Percentiles rank a stretch among this genome's conserved stretches.
phyloP scores from a whole-genome alignment of 1,140 invertebrate species.

The Bombus affinis region DNA sequence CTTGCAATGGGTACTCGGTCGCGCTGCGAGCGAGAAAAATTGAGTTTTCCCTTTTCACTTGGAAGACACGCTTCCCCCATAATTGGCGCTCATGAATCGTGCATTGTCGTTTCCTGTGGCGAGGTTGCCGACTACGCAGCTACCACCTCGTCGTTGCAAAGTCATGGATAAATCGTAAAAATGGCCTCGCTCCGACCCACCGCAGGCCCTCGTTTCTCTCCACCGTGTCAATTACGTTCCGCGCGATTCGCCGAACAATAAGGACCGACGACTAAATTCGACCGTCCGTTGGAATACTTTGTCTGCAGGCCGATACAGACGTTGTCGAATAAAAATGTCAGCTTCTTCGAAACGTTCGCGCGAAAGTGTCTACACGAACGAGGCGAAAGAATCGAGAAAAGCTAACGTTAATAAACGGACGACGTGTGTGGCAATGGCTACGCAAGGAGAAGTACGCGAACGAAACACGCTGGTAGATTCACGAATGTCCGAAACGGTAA shows the following conservation, averaged over 20 bases:
- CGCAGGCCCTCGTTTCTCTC: background rate
- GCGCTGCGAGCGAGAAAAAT: conserved; percentile 63
- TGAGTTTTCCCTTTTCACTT: conserved; percentile 49
- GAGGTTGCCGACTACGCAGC: conserved; percentile 12
- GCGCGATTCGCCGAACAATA: background rate
- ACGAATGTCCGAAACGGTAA: conserved; percentile 32
- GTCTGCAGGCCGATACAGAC: background rate
- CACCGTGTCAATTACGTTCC: conserved; percentile 13
- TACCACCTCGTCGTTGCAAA: background rate
- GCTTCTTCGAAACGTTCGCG: background rate
- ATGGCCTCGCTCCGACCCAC: background rate
- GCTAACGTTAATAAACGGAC: conserved; percentile 24
- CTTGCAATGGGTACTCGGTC: background rate
- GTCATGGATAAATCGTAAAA: conserved; percentile 42
- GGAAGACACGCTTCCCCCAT: conserved; percentile 59
- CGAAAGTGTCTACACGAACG: background rate
- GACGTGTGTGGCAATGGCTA: conserved; percentile 30
- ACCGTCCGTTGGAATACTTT: too few species aligned
- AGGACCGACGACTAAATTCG: background rate
- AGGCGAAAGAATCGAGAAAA: background rate
- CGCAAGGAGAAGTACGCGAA: background rate
- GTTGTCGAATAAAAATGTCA: background rate
- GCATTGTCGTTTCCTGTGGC: conserved; percentile 60
- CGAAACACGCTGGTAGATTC: conserved; percentile 21
- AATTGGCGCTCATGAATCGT: conserved; percentile 63